A percentile compares a stretch with the other conserved stretches of the same genome.
These are phyloP conservation scores for Poecilia wingei DNA, from an alignment of 2,797 vertebrate species.

Conservation along the genomic window DNA sequence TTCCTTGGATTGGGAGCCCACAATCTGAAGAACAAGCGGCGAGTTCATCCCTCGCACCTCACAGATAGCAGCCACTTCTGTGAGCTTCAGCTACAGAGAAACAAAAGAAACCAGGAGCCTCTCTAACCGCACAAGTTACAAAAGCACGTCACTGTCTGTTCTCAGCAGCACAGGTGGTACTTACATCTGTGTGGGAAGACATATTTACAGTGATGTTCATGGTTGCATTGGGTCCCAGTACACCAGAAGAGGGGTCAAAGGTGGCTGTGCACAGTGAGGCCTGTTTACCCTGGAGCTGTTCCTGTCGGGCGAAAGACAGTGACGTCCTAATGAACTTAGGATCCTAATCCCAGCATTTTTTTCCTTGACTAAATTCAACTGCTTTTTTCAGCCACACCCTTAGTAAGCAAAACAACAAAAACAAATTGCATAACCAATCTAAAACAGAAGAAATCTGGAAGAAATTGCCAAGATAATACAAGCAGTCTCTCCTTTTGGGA, in stretches of 20 bases:
- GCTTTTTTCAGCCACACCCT: not conserved
- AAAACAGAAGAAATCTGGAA: not conserved
- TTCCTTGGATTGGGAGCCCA: constrained; percentile 77
- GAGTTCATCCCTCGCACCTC: constrained; percentile 85
- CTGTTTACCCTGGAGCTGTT: constrained; percentile 80
- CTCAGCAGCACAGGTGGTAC: constrained; percentile 27
- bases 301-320: constrained; percentile 42
- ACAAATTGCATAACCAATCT: not conserved
- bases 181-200: constrained; percentile 77
- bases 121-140: not conserved
- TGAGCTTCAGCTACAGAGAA: constrained; percentile 81
- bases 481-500: not conserved
- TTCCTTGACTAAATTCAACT: not conserved
- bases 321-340: not conserved
- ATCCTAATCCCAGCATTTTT: not conserved
- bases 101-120: not conserved
- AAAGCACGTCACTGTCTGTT: not conserved
- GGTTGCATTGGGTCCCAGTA: constrained; percentile 84
- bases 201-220: constrained; percentile 82
- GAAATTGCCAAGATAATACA: not conserved
- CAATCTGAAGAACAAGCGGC: constrained; percentile 84
- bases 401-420: not conserved
- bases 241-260: constrained; percentile 80
- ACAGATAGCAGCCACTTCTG: constrained; percentile 82
- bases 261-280: constrained; percentile 74